Evolutionary conservation across 2,113 vertebrate species (phyloP), one percentile per base, ranked within the genome.

Genomic region (Hemibagrus wyckioides): DNA sequence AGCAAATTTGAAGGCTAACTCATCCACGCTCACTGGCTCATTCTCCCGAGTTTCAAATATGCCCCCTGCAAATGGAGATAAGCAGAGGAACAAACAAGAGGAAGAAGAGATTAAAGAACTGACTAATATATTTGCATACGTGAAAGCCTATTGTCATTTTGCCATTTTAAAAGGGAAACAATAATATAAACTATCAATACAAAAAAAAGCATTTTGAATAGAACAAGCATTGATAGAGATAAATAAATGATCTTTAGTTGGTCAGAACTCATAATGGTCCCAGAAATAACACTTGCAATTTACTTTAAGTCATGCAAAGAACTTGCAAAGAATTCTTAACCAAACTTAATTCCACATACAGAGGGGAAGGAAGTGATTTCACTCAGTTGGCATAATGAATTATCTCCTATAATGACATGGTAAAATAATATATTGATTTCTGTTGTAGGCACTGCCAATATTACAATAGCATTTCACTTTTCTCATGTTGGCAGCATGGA

Each of bases 1-100:
- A 57, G 98, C 98, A 92, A 99, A 99, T 94, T 99, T 99, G 96
- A 99, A 99, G 33, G 98, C 98, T 94, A 99, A 90, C 94, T 99
- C 98, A 91, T 99, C 98, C 91, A 96, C 93, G 63, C 98, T 99
- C 92, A 99, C 95, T 39, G 98, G 94, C 91, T 99, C 98, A 52
- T 97, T 98, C 93, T 99, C 98, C 91, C 96, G 93, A 9, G 97
- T 99, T 96, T 99, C 98, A 82, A 99, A 99, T 90, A 99, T 99
- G 41, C 98, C 98, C 85, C 98, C 98, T 99, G 95, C 80, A 92
- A 90, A 94, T 85, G 15, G 65, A 88, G 33, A 67, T 28, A 69
- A 67, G n/a, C 4, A 28, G 4, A 57, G 36, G 17, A 33, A 81
- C 14, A 80, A 39, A 71, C 30, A 56, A 57, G 79, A 9, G 50